Evolutionary conservation across 2,113 vertebrate species (phyloP), one percentile per base, ranked within the genome.

Genomic region (Apus apus): DNA sequence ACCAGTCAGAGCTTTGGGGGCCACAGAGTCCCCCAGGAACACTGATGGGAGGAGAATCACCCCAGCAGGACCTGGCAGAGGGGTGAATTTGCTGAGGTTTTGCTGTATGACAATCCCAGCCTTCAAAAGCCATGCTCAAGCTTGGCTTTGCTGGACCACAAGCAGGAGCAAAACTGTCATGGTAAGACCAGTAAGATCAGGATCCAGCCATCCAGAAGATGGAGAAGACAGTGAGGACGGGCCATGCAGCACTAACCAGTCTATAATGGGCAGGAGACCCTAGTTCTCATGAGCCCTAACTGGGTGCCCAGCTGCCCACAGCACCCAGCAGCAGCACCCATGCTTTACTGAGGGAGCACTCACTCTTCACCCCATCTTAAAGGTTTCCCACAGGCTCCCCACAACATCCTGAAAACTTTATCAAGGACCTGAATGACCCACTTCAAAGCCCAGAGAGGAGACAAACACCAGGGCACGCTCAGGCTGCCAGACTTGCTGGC

Each of bases 381-480:
- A 83, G 19, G 13, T 45, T 77, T 70, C 50, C 72, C 50, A 22
- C 38, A 82, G 23, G 16, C 34, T 76, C 61, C 48, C 71, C 48
- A 21, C 38, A 29, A 12, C 46, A 51, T 8, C 2, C 1, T 13
- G 36, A 32, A 46, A 85, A 43, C 16, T 65, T 66, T 25, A 20
- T 25, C 1, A 5, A 65, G 25, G 22, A 10, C 40, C 51, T 45
- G 50, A 72, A 46, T 2, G 11, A 79, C 19, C 0, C 0, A 53
- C 22, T 66, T 45, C 66, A 85, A 90, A 90, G 66, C 11, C 32
- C 58, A 10, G 81, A 36, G 66, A 79, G 67, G 53, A 11, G 4
- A 79, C 1, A 3, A 66, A 53, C 32, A 18, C 45, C 6, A 3
- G 45, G 58, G 13, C 3, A 25, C 0, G 4, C 58, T 45, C 0